Conservation (phyloP, 2,113 vertebrate genomes). For the Centropus unirufus region DNA sequence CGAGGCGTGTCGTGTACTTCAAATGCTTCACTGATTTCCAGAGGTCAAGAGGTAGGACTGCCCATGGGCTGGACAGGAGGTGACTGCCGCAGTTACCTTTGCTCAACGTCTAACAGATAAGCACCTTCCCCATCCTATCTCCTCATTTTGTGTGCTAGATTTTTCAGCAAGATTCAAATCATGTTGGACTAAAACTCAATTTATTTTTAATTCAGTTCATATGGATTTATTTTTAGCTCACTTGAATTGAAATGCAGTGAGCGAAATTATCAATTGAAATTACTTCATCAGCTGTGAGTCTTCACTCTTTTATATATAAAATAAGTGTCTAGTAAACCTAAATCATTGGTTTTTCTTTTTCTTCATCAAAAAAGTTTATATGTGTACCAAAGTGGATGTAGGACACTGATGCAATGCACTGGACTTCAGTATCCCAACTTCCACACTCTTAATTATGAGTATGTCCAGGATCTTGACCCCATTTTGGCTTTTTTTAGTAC, state of each 20-base stretch:
- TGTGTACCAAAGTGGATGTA: neutral
- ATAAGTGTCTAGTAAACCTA: conserved; percentile 15
- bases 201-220: conserved; percentile 54
- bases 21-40: neutral
- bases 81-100: neutral
- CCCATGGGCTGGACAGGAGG: neutral
- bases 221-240: conserved; percentile 53
- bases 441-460: neutral
- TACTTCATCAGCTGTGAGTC: conserved; percentile 40
- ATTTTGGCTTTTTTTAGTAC: neutral
- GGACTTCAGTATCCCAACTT: neutral
- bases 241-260: conserved; percentile 52
- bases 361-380: neutral
- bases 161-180: conserved; percentile 33
- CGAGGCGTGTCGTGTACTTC: neutral
- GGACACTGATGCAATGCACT: neutral
- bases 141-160: neutral
- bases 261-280: conserved; percentile 55
- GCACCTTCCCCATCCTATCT: neutral
- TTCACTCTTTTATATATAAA: conserved; percentile 31
- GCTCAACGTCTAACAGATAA: neutral
- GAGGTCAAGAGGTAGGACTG: neutral
- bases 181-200: conserved; percentile 23
- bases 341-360: neutral
- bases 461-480: neutral